Evolutionary conservation across 2,888 invertebrate species (phyloP), one percentile per base, ranked within the genome.

Genomic region (Drosophila glabriapex): DNA sequence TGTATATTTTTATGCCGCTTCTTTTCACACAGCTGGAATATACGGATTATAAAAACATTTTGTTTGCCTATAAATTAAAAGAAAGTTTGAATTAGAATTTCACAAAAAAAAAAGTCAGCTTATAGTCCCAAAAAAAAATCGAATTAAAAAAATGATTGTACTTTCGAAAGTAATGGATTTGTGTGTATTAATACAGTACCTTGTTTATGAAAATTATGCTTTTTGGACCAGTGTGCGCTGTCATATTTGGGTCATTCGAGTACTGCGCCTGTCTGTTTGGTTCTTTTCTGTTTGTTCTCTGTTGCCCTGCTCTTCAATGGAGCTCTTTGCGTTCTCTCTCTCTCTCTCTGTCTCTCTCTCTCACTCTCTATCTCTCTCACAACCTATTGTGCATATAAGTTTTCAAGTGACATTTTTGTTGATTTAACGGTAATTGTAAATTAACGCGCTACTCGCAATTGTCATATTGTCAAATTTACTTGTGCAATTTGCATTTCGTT

Each of bases 211-310:
- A 68, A 53, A 52, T 25, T 43, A 31, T 46, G 33, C 39, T 50
- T 68, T 77, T 61, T 46, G 19, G 61, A 78, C 78, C 78, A 78
- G 78, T 78, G 78, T 78, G 81, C 82, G 68, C 66, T 78, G 73
- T 78, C 66, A 69, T 79, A 79, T 79, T 79, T 82, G 78, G 78
- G 78, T 79, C 78, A 79, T 69, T 73, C 59, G 55, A 73, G 67
- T 82, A 79, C 67, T 79, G 79, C 79, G 79, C 79, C 79, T 79
- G 79, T 82, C 79, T 79, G 79, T 81, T 73, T 69, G 61, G 35
- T 73, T 73, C 59, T 78, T 67, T 79, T 77, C 68, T 62, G 73
- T 81, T 65, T 68, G 72, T 67, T 78, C 65, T 81, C 78, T 81
- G 82, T 81, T 77, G 77, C 78, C 61, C 49, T 69, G 63, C 65